A percentile compares a stretch with the other conserved stretches of the same genome.
These are phyloP conservation scores for Philopotamus ludificatus DNA, from an alignment of 1,140 invertebrate genomes.

Conservation along the genomic window DNA sequence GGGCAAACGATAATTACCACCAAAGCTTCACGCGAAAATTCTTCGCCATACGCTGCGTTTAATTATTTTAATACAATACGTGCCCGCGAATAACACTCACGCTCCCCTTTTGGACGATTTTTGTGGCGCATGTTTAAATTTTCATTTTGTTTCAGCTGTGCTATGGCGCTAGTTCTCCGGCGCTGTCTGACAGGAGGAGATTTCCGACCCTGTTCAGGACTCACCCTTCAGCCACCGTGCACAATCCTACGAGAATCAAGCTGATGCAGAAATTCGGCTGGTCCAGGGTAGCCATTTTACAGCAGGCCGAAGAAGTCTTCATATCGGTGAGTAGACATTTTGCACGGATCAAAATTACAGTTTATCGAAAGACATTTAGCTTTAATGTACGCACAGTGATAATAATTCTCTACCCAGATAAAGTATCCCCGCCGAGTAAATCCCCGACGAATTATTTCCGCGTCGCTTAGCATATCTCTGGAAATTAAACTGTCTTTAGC, in stretches of 20 bases:
- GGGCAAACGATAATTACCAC: neutral
- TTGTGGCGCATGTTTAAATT: neutral
- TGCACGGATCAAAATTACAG: neutral
- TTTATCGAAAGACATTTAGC: no score
- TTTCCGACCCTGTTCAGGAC: slow-evolving; percentile 98
- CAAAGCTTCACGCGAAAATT: neutral
- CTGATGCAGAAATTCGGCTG: slow-evolving; percentile 96
- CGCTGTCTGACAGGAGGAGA: slow-evolving; percentile 92
- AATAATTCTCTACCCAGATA: no score
- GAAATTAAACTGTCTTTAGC: no score
- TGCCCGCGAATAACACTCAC: neutral
- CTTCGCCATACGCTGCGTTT: neutral
- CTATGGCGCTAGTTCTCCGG: slow-evolving; percentile 97
- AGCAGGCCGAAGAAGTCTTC: slow-evolving; percentile 99
- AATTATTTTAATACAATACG: neutral
- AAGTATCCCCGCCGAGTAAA: no score
- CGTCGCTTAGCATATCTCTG: no score
- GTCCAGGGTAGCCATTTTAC: slow-evolving; percentile 94
- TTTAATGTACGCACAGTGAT: no score
- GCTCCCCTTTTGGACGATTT: neutral
- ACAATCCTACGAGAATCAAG: slow-evolving; percentile 97
- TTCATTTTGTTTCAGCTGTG: slow-evolving; percentile 72
- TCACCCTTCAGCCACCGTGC: slow-evolving; percentile 98
- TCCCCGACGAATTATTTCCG: no score
- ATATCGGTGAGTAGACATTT: slow-evolving; percentile 75